A percentile compares a stretch with the other conserved stretches of the same genome.
Conservation (phyloP, 2,888 invertebrate species). For the Netelia melanura region DNA sequence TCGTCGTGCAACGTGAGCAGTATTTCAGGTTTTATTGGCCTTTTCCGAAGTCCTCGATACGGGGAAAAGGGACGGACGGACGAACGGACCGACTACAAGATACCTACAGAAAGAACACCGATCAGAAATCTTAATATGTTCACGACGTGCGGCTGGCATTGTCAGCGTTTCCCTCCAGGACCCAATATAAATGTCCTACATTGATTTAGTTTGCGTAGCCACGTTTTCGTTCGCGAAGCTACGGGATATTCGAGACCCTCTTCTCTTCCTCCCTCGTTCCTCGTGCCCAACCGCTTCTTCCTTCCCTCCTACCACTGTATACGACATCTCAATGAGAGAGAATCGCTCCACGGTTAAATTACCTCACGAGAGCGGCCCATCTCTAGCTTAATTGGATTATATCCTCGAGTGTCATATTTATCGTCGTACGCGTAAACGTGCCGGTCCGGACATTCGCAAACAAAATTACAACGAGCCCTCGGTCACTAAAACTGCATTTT, state of each 20-base stretch:
- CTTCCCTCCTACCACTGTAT: too few species aligned
- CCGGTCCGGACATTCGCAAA: too few species aligned
- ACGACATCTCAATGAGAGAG: too few species aligned
- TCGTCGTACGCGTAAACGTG: too few species aligned
- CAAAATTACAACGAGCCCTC: too few species aligned
- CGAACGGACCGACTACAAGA: conserved; percentile 49
- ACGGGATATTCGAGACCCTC: background rate
- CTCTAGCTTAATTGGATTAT: too few species aligned
- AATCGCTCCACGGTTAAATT: too few species aligned
- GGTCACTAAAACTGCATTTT: too few species aligned
- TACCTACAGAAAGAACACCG: conserved; percentile 62
- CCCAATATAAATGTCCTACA: conserved; percentile 83
- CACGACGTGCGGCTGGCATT: conserved; percentile 70
- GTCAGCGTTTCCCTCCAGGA: conserved; percentile 79
- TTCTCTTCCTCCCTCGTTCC: background rate
- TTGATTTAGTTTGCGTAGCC: conserved; percentile 79
- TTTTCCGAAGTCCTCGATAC: conserved; percentile 25
- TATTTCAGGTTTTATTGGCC: conserved; percentile 49
- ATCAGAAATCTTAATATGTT: conserved; percentile 84
- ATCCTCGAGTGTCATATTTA: too few species aligned
- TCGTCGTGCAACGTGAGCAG: conserved; percentile 33
- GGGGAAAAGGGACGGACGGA: conserved; percentile 37
- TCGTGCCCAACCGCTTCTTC: background rate
- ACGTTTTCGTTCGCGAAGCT: background rate
- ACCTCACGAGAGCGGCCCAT: too few species aligned